Evolutionary conservation across 1,140 invertebrate genomes (phyloP).

Genomic region (Drosophila oshimai): DNA sequence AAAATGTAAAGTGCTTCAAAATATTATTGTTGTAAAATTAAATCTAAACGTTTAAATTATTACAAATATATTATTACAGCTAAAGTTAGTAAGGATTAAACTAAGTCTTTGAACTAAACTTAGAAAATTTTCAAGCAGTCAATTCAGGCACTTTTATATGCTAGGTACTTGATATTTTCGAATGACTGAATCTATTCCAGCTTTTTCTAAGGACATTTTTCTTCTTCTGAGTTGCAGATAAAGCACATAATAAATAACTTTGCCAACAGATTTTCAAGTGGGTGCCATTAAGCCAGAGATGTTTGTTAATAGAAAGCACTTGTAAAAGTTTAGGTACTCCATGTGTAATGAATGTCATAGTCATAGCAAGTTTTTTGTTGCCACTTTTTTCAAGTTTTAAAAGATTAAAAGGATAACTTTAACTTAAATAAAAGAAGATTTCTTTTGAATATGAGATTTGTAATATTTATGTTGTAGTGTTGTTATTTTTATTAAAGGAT

Average conservation of each 20-base stretch:
- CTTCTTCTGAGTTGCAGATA: background rate
- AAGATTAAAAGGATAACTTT: too few species aligned
- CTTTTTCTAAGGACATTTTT: constrained; percentile 1
- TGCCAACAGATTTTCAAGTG: constrained; percentile 1
- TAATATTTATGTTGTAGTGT: too few species aligned
- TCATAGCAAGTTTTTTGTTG: too few species aligned
- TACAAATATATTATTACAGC: background rate
- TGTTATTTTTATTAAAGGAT: too few species aligned
- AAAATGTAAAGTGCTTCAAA: too few species aligned
- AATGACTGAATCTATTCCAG: constrained; percentile 1
- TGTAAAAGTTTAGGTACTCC: constrained; percentile 30
- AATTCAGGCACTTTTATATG: background rate
- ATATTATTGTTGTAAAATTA: too few species aligned
- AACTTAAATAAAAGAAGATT: too few species aligned
- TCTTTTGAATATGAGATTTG: too few species aligned
- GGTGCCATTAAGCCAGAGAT: constrained; percentile 7
- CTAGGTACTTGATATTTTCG: background rate
- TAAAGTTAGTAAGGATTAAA: background rate
- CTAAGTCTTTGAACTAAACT: background rate
- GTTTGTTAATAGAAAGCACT: constrained; percentile 8
- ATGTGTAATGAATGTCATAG: constrained; percentile 25
- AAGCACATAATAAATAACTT: constrained; percentile 14
- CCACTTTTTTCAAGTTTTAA: too few species aligned
- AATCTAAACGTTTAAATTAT: too few species aligned
- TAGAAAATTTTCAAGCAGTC: background rate